These are phyloP conservation scores for Drosophila navojoa DNA, from an alignment of 1,140 invertebrate species.

Conservation along the genomic window DNA sequence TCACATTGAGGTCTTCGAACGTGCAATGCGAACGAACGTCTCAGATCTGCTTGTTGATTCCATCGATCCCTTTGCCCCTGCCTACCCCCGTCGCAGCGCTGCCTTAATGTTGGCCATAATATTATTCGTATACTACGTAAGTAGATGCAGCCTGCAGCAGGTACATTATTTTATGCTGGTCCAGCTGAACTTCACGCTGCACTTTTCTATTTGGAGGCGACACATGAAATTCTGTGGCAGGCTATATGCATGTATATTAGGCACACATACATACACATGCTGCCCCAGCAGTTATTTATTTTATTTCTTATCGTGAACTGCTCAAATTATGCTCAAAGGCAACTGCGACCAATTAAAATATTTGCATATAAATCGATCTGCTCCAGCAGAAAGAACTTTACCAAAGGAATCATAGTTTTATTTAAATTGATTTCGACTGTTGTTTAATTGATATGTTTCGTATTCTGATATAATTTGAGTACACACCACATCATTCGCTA, in stretches of 20 bases:
- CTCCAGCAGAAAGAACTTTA: too few species aligned
- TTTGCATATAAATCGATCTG: too few species aligned
- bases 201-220: constrained; percentile 9
- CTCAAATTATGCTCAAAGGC: neutral
- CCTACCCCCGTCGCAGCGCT: constrained; percentile 27
- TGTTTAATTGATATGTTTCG: too few species aligned
- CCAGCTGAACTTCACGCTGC: constrained; percentile 64
- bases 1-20: constrained; percentile 37
- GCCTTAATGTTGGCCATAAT: constrained; percentile 80
- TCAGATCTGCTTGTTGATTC: constrained; percentile 54
- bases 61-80: constrained; percentile 35
- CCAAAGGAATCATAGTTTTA: too few species aligned
- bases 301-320: neutral
- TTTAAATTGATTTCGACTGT: too few species aligned
- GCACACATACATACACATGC: too few species aligned
- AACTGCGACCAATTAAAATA: neutral
- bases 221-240: constrained; percentile 28
- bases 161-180: constrained; percentile 82
- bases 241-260: neutral
- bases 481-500: too few species aligned
- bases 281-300: too few species aligned
- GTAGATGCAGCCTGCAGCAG: constrained; percentile 57
- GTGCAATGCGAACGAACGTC: constrained; percentile 32
- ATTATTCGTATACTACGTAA: constrained; percentile 64
- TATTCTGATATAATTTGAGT: too few species aligned